Evolutionary conservation across 2,797 vertebrate species (phyloP), one percentile per base, ranked within the genome.

Genomic region (Notoglanidium macrostoma): DNA sequence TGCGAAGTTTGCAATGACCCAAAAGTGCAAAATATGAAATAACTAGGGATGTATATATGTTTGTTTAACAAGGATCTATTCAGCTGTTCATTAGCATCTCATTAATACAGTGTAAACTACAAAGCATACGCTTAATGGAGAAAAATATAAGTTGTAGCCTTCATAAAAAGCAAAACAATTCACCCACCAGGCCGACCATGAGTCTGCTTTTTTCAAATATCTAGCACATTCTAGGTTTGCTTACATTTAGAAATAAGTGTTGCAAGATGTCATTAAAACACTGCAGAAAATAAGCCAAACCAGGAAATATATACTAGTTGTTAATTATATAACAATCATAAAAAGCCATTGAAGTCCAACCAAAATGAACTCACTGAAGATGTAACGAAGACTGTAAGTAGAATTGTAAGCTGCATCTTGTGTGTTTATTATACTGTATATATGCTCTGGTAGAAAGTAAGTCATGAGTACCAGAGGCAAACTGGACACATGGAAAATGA

Each of bases 321-420:
- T 94, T 95, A 85, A 92, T 92, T 87, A 93, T 92, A 92, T 91
- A 92, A 93, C 93, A 94, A 90, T 68, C 86, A 89, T 91, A 92
- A 83, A 77, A 90, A 92, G 80, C 26, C 35, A 51, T 46, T 76
- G 51, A 74, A 54, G 89, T 88, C 59, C 83, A 88, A 91, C 84
- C 92, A 83, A 63, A 29, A 23, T 46, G 21, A 26, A 61, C 40
- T 81, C 90, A 87, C 8, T 55, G 15, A 77, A 65, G 79, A 32
- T n/a, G 80, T 89, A 86, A 72, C 77, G 84, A 63, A 63, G 44
- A 73, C 23, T 49, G 12, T 54, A 82, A n/a, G 40, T 85, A 92
- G 91, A 77, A 77, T 17, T 67, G 32, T 29, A 44, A 32, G 65
- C 55, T 67, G 17, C 51, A 26, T 29, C 19, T 40, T 70, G 32